A percentile compares a stretch with the other conserved stretches of the same genome.
These are phyloP conservation scores for Papilio polytes DNA, from an alignment of 1,140 invertebrate species.

Conservation along the genomic window DNA sequence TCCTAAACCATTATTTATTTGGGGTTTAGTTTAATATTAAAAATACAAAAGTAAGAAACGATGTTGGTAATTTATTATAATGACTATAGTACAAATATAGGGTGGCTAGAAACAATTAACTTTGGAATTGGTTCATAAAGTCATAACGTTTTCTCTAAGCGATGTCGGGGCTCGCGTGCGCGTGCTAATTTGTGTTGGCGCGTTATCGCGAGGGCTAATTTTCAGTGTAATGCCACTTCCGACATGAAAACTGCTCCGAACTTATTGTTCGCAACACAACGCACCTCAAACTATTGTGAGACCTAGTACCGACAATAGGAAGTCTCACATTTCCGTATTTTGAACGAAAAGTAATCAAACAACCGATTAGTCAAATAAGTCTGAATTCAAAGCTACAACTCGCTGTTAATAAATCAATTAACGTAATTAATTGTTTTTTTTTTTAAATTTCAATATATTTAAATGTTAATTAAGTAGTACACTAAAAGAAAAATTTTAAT, in stretches of 20 bases:
- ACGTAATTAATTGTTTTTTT: too few relatives aligned
- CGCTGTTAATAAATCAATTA: background rate
- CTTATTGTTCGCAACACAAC: constrained; percentile 56
- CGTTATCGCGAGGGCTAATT: constrained; percentile 76
- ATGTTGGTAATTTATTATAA: constrained; percentile 19
- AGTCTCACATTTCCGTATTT: constrained; percentile 48
- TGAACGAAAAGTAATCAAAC: constrained; percentile 5
- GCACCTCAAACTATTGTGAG: constrained; percentile 55
- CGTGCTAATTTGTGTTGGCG: constrained; percentile 69
- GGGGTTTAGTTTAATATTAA: background rate
- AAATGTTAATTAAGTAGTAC: too few relatives aligned
- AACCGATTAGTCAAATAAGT: background rate
- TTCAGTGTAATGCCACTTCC: constrained; percentile 77
- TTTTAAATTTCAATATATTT: too few relatives aligned
- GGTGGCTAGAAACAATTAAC: constrained; percentile 44
- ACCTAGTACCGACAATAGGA: constrained; percentile 45
- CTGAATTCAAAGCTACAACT: background rate
- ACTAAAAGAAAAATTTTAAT: too few relatives aligned
- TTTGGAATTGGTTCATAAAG: constrained; percentile 50
- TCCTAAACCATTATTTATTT: background rate
- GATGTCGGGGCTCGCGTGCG: constrained; percentile 63
- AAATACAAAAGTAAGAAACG: background rate
- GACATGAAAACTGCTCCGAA: constrained; percentile 73
- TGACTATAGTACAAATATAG: constrained; percentile 28
- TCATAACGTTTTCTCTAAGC: constrained; percentile 52